phyloP scores from a whole-genome alignment of 2,113 vertebrate species.

The Ochotona curzoniae region DNA sequence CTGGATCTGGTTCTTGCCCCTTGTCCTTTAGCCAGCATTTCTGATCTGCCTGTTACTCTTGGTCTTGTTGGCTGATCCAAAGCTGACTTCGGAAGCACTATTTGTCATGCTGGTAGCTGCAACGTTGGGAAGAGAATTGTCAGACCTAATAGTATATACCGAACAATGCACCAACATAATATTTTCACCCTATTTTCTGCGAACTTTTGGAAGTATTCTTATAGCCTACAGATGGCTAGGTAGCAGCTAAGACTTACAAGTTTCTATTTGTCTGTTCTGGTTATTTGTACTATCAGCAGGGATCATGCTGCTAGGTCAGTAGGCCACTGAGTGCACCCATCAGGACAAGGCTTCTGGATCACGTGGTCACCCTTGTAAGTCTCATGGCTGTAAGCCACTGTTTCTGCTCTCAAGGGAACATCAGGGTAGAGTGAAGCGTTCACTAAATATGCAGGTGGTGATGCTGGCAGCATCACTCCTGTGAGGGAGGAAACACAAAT shows the following conservation, averaged over 20 bases:
- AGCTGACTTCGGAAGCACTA: background rate
- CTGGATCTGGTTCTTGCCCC: background rate
- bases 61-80: background rate
- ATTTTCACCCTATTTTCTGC: too few relatives aligned
- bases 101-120: background rate
- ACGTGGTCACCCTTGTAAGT: background rate
- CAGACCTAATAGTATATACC: background rate
- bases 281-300: background rate
- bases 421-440: background rate
- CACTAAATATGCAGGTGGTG: slow-evolving; percentile 13
- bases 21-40: background rate
- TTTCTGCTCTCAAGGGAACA: background rate
- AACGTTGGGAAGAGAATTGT: background rate
- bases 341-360: background rate
- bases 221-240: background rate
- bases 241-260: background rate
- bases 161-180: too few relatives aligned
- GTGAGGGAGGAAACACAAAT: background rate
- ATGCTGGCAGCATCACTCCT: background rate
- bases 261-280: background rate
- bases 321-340: background rate
- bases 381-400: background rate
- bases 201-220: too few relatives aligned
- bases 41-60: background rate
- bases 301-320: background rate